Evolutionary conservation across 2,113 vertebrate genomes (phyloP).

Genomic region (Isurus oxyrinchus): DNA sequence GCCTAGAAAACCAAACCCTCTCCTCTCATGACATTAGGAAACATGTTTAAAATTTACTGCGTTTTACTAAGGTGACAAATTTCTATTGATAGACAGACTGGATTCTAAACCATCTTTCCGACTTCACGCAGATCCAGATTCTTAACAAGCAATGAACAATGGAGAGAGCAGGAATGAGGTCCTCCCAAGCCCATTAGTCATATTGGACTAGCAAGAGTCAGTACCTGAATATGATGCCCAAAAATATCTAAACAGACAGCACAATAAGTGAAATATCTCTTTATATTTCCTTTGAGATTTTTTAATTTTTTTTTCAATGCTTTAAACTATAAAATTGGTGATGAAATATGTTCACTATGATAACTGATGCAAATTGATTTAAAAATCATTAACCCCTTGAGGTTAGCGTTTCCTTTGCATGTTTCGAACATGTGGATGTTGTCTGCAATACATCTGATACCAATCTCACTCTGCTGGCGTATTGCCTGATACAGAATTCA

Average conservation of each 20-base stretch:
- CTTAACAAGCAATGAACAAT: background rate
- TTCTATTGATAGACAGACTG: background rate
- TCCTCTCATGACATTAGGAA: background rate
- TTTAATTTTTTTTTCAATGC: background rate
- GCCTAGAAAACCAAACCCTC: background rate
- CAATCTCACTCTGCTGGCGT: background rate
- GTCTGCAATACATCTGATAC: conserved; percentile 20
- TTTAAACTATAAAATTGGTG: conserved; percentile 2
- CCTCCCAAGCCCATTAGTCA: background rate
- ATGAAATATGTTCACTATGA: conserved; percentile 9
- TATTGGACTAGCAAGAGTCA: background rate
- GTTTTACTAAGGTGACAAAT: background rate
- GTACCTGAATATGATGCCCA: background rate
- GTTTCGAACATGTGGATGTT: conserved; percentile 7
- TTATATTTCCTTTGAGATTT: background rate
- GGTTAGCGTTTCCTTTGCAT: conserved; percentile 19
- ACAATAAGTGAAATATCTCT: conserved; percentile 6
- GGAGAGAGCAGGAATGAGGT: too few relatives aligned
- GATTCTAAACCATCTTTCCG: too few relatives aligned
- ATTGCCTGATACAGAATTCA: background rate
- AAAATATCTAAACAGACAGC: background rate
- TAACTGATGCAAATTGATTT: conserved; percentile 23
- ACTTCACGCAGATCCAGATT: background rate
- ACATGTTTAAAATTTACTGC: background rate
- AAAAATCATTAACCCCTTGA: conserved; percentile 35